Conservation (phyloP, 2,888 invertebrate species). For the Scaptomyza parva region DNA sequence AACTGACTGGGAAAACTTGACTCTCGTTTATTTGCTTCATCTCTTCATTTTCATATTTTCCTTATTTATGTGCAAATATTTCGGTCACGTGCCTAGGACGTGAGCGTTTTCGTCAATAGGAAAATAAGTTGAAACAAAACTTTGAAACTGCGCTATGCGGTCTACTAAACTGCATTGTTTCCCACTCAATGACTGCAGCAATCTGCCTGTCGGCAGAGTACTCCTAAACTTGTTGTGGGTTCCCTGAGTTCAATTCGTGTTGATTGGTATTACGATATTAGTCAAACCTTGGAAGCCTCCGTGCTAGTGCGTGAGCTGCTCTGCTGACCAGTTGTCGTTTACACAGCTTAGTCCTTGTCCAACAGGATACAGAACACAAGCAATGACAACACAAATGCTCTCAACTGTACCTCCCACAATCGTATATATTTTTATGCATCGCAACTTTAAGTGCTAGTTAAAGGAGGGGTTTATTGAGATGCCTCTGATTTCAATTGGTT, state of each 20-base stretch:
- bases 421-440: conserved; percentile 34
- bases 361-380: conserved; percentile 51
- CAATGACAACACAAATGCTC: conserved; percentile 35
- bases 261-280: conserved; percentile 54
- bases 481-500: conserved; percentile 62
- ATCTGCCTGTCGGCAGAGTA: conserved; percentile 16
- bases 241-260: conserved; percentile 12
- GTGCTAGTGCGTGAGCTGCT: conserved; percentile 39
- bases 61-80: conserved; percentile 70
- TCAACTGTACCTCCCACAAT: conserved; percentile 42
- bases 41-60: conserved; percentile 76
- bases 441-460: conserved; percentile 25
- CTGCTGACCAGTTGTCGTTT: conserved; percentile 37
- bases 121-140: conserved; percentile 36
- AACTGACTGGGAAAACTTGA: conserved; percentile 50
- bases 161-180: conserved; percentile 50
- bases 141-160: conserved; percentile 11
- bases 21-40: conserved; percentile 39
- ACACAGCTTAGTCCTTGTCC: conserved; percentile 62
- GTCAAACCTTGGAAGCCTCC: conserved; percentile 40
- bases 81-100: conserved; percentile 71
- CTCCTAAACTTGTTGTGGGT: conserved; percentile 27
- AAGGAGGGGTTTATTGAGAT: conserved; percentile 10
- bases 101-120: conserved; percentile 70
- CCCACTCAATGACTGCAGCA: conserved; percentile 41